Conservation (phyloP, 2,888 invertebrate species). For the Melinopterus prodromus region DNA sequence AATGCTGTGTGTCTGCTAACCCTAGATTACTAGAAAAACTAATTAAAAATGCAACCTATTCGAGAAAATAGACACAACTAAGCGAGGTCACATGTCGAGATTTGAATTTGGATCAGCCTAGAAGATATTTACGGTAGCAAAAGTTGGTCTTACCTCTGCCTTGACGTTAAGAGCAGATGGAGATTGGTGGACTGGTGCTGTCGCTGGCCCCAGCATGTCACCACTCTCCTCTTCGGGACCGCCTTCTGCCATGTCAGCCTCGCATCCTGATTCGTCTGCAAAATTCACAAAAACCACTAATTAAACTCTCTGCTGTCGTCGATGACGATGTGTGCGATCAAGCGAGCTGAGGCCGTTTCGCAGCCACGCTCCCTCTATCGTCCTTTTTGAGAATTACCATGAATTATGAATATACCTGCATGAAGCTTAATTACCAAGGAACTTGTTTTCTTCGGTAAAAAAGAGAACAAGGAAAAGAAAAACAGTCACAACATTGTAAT, state of each 20-base stretch:
- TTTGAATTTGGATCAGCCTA: too few species aligned
- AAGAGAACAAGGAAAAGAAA: not conserved
- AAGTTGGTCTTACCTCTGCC: conserved; percentile 54
- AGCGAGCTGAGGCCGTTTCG: not conserved
- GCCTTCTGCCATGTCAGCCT: conserved; percentile 86
- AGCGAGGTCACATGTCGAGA: too few species aligned
- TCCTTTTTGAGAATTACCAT: not conserved
- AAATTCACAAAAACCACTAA: conserved; percentile 46
- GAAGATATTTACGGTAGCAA: not conserved
- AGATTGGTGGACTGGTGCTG: conserved; percentile 64
- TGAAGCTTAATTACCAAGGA: not conserved
- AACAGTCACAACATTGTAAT: not conserved
- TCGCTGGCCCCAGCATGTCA: conserved; percentile 66
- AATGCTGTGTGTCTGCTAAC: too few species aligned
- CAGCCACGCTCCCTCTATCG: not conserved
- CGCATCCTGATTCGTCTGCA: conserved; percentile 83
- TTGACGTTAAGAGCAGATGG: conserved; percentile 57
- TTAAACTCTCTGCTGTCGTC: conserved; percentile 32
- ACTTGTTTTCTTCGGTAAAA: not conserved
- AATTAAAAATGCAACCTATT: too few species aligned
- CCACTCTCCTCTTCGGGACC: conserved; percentile 71
- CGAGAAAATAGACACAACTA: too few species aligned
- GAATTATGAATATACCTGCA: not conserved
- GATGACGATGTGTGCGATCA: conserved; percentile 6
- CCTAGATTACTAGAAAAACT: too few species aligned